Percentiles rank a stretch among this genome's conserved stretches.
Conservation (phyloP, 2,797 vertebrate genomes). For the Taeniopygia guttata region DNA sequence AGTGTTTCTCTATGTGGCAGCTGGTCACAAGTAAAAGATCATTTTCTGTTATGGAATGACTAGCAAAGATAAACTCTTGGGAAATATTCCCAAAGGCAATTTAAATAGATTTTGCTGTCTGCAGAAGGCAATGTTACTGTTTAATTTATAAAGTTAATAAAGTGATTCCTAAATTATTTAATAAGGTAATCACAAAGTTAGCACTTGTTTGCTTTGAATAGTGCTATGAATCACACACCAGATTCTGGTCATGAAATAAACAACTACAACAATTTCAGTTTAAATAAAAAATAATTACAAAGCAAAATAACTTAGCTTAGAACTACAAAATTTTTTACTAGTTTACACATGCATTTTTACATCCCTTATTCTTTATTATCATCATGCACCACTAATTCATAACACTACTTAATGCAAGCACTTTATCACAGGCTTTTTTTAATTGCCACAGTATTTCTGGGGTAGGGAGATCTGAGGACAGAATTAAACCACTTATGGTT, state of each 20-base stretch:
- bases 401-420: not conserved
- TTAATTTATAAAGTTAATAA: conserved; percentile 47
- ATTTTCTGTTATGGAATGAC: not conserved
- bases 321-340: not conserved
- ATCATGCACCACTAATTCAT: not conserved
- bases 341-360: not conserved
- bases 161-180: conserved; percentile 41
- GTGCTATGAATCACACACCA: not conserved
- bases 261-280: not conserved
- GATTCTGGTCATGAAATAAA: conserved; percentile 24
- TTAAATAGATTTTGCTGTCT: not conserved
- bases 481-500: not conserved
- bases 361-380: not conserved
- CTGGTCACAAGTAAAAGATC: not conserved
- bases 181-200: conserved; percentile 29
- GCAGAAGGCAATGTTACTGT: not conserved
- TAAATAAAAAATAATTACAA: conserved; percentile 7
- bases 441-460: not conserved
- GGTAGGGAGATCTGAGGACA: not conserved
- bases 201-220: not conserved
- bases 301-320: not conserved
- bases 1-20: not conserved
- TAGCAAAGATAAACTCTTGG: not conserved
- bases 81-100: conserved; percentile 9
- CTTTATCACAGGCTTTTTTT: not conserved